These are phyloP conservation scores for Rostratula benghalensis DNA, from an alignment of 2,113 vertebrate species.

Conservation along the genomic window DNA sequence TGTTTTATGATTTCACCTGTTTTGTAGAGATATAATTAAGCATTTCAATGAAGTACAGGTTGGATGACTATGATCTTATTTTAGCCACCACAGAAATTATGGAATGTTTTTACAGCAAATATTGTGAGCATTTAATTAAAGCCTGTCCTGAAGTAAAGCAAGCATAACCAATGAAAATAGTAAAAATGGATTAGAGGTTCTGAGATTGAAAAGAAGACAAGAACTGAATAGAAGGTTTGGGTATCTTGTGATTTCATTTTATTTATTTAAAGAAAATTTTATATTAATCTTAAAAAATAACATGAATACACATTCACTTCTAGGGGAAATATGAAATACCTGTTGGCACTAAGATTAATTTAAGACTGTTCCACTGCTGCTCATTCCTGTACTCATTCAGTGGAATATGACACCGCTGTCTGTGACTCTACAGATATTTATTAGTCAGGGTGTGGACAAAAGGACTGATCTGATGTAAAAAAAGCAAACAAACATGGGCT, in stretches of 20 bases:
- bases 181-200: not conserved
- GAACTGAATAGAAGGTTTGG: not conserved
- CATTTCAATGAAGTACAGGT: constrained; percentile 32
- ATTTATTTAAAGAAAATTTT: not conserved
- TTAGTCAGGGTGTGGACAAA: not conserved
- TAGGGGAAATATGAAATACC: not conserved
- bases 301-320: not conserved
- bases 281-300: not conserved
- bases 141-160: constrained; percentile 19
- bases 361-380: not conserved
- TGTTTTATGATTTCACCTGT: constrained; percentile 50
- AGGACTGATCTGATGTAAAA: not conserved
- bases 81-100: constrained; percentile 32
- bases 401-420: not conserved
- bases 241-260: not conserved
- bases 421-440: not conserved
- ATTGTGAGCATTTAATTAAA: constrained; percentile 45
- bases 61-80: constrained; percentile 53
- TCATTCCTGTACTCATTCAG: not conserved
- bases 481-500: not conserved
- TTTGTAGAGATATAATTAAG: constrained; percentile 59
- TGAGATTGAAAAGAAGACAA: not conserved
- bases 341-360: not conserved
- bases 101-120: constrained; percentile 51
- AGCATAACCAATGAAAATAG: not conserved